Evolutionary conservation across 2,113 vertebrate species (phyloP), one percentile per base, ranked within the genome.

Genomic region (Clarias batrachus): DNA sequence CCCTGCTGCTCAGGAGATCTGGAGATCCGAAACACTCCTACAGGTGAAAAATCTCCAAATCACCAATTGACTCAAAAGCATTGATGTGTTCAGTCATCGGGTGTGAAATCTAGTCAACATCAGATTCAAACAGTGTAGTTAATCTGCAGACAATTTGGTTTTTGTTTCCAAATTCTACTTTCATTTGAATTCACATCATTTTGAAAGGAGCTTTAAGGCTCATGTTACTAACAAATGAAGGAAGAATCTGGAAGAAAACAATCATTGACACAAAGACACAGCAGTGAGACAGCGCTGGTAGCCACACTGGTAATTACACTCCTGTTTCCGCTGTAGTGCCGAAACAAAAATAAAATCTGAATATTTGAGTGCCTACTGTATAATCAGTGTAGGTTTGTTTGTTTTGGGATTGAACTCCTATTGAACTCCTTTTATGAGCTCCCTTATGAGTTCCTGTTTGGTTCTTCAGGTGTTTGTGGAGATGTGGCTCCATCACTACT

Each of bases 401-500:
- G 52, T 19, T 11, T 56, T 56, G 48, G 6, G 17, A 1, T 11
- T 25, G 4, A 62, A 62, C 13, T 25, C 56, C 17, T 79, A 1
- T 11, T 25, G 4, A 62, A 62, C 13, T 25, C 56, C 17, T 79
- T 1, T 19, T 14, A 59, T 30, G 54, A n/a, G 14, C 4, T 77
- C 17, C 3, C 19, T 59, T 12, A 19, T 68, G n/a, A 27, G 8
- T 63, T 62, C 14, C 70, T 79, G 8, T 81, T 8, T 54, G 57
- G 21, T 0, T 80, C 9, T 30, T 8, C 81, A 98, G 98, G 96
- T 99, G 90, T 98, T 99, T 93, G 97, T 99, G 90, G 98, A 99
- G 93, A 95, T 99, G 92, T 99, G 98, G 98, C 97, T 99, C 86
- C 97, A 99, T 90, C 98, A 99, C 93, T 99, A 98, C 90, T 99